phyloP scores from a whole-genome alignment of 2,888 invertebrate species.

The Sialis lutaria region DNA sequence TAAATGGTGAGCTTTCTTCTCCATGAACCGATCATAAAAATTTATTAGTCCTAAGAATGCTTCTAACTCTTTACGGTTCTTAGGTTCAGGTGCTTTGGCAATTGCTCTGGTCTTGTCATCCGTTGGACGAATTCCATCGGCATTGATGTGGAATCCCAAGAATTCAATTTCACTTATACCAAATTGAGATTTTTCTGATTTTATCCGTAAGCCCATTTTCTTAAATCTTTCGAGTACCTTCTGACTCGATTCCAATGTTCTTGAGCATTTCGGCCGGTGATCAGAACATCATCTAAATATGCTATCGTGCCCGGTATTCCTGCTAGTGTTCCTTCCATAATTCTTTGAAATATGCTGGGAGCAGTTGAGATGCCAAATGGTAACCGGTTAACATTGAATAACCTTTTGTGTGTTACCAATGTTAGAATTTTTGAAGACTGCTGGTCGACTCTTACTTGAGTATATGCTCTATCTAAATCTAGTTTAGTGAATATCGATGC shows the following conservation, averaged over 20 bases:
- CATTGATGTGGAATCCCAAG: slow-evolving; percentile 11
- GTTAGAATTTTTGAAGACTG: slow-evolving; percentile 8
- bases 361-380: slow-evolving; percentile 21
- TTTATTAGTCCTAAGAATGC: slow-evolving; percentile 7
- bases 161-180: slow-evolving; percentile 15
- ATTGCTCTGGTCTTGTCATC: slow-evolving; percentile 6
- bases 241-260: slow-evolving; percentile 10
- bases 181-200: slow-evolving; percentile 16
- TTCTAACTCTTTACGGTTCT: slow-evolving; percentile 2
- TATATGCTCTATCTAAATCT: slow-evolving; percentile 8
- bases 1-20: no score
- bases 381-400: slow-evolving; percentile 18
- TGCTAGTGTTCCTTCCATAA: slow-evolving; percentile 11
- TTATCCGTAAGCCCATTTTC: slow-evolving; percentile 12
- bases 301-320: slow-evolving; percentile 9
- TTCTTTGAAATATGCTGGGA: slow-evolving; percentile 20
- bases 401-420: no score
- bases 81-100: slow-evolving; percentile 3
- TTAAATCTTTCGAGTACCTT: slow-evolving; percentile 11
- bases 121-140: slow-evolving; percentile 9
- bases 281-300: slow-evolving; percentile 13
- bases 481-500: slow-evolving; percentile 10
- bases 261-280: slow-evolving; percentile 11
- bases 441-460: slow-evolving; percentile 8
- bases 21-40: slow-evolving; percentile 8